These are phyloP conservation scores for Yponomeuta cagnagella DNA, from an alignment of 2,888 invertebrate genomes.

Conservation along the genomic window DNA sequence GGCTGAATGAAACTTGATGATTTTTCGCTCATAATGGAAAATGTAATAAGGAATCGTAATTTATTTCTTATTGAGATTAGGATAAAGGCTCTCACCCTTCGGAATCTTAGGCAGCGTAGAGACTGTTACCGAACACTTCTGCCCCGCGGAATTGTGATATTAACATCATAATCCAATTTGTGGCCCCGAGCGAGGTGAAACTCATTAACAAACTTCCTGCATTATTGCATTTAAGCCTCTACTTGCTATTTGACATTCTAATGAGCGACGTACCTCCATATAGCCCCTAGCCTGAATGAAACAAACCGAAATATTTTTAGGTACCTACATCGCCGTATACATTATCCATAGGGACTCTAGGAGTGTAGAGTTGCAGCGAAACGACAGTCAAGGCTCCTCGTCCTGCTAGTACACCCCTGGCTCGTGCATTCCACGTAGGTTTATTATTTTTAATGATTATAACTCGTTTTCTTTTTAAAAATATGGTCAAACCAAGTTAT, in stretches of 20 bases:
- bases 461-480: no score
- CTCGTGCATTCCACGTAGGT: no score
- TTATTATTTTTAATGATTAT: no score
- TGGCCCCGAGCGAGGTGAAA: constrained; percentile 56
- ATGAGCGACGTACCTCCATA: neutral
- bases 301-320: no score
- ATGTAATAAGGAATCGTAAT: constrained; percentile 74
- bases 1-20: constrained; percentile 64
- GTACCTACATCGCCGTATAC: no score
- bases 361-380: no score
- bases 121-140: constrained; percentile 52
- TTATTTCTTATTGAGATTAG: constrained; percentile 74
- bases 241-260: neutral
- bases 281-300: neutral
- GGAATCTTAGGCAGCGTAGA: constrained; percentile 49
- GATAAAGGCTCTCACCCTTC: constrained; percentile 49
- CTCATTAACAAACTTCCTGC: constrained; percentile 66
- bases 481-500: no score
- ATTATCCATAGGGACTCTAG: no score
- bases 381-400: no score
- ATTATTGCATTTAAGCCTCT: constrained; percentile 50
- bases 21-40: constrained; percentile 67
- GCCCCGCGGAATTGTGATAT: constrained; percentile 55
- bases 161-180: constrained; percentile 73
- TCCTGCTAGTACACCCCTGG: no score